Percentiles rank a stretch among this genome's conserved stretches.
phyloP scores from a whole-genome alignment of 2,888 invertebrate species.

The Cantharis flavilabris region DNA sequence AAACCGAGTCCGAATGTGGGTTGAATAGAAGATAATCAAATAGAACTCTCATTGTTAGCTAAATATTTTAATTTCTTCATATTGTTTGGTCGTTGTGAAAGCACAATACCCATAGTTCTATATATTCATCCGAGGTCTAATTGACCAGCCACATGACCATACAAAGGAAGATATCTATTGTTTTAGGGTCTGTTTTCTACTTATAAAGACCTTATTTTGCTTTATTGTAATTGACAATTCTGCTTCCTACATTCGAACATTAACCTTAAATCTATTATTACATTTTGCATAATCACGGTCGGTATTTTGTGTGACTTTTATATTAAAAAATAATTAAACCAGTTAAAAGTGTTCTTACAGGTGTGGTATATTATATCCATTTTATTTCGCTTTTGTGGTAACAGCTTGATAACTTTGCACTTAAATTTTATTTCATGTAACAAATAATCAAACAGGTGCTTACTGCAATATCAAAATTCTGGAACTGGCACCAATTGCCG shows the following conservation, averaged over 20 bases:
- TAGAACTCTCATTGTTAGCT: slow-evolving; percentile 28
- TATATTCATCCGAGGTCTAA: slow-evolving; percentile 25
- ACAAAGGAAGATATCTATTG: slow-evolving; percentile 29
- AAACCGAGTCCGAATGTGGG: slow-evolving; percentile 15
- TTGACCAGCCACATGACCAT: slow-evolving; percentile 30
- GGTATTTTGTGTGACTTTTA: background rate
- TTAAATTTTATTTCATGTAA: background rate
- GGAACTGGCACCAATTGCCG: background rate
- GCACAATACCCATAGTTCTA: slow-evolving; percentile 19
- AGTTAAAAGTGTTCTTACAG: background rate
- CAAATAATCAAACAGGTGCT: too few species aligned
- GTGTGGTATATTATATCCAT: background rate
- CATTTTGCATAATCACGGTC: background rate
- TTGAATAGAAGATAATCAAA: slow-evolving; percentile 31
- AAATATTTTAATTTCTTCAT: slow-evolving; percentile 32
- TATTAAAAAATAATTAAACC: background rate
- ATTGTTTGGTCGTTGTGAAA: slow-evolving; percentile 27
- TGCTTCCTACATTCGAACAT: background rate
- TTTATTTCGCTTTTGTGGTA: too few species aligned
- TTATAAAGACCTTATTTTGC: slow-evolving; percentile 14
- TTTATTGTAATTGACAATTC: background rate
- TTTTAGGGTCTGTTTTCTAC: slow-evolving; percentile 23
- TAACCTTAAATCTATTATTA: background rate
- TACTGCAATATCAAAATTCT: too few species aligned
- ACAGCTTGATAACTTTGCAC: background rate